Percentiles rank a stretch among this genome's conserved stretches.
These are phyloP conservation scores for Chromobotia macracanthus DNA, from an alignment of 2,797 vertebrate species.

Conservation along the genomic window DNA sequence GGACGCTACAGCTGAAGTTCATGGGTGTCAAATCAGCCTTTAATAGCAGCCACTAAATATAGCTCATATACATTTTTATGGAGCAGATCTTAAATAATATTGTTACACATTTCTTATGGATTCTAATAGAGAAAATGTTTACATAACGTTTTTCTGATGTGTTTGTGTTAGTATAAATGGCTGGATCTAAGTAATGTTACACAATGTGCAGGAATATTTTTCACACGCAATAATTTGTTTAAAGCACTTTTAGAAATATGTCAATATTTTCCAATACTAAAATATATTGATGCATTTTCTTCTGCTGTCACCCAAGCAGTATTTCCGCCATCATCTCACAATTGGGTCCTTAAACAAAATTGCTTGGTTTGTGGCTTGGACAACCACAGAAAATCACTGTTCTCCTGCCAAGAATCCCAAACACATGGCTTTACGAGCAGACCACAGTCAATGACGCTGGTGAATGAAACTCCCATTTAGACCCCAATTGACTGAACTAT, in stretches of 20 bases:
- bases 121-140: not conserved
- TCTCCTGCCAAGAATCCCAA: constrained; percentile 3
- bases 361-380: constrained; percentile 23
- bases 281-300: not conserved
- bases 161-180: not conserved
- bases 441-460: constrained; percentile 6
- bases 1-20: constrained; percentile 4
- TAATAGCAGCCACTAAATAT: constrained; percentile 12
- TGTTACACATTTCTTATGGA: not conserved
- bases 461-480: constrained; percentile 45
- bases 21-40: not conserved
- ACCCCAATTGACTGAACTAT: constrained; percentile 28
- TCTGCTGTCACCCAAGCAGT: not conserved
- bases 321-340: not conserved
- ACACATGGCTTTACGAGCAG: constrained; percentile 24
- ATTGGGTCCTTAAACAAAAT: not conserved
- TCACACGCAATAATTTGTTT: not conserved
- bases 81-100: not conserved
- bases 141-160: not conserved
- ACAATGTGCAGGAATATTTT: not conserved
- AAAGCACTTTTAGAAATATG: not conserved
- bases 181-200: not conserved
- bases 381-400: constrained; percentile 22
- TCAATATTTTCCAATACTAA: not conserved
- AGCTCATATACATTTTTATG: not conserved